A percentile compares a stretch with the other conserved stretches of the same genome.
phyloP scores from a whole-genome alignment of 2,888 invertebrate species.

The Drosophila mettleri region DNA sequence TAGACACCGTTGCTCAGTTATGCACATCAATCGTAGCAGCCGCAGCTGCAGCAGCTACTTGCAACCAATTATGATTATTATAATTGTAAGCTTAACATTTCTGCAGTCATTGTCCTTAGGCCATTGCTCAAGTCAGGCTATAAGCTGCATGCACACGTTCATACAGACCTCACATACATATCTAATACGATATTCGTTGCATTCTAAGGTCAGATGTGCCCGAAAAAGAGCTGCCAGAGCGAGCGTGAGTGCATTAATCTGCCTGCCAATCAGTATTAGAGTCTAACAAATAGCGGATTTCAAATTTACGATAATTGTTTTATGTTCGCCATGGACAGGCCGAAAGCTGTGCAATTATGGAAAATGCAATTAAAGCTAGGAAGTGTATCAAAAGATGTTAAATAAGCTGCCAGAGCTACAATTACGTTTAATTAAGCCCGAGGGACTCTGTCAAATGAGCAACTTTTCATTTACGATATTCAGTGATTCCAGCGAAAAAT shows the following conservation, averaged over 20 bases:
- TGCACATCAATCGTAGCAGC: not conserved
- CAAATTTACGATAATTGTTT: not conserved
- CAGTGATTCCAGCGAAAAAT: no score
- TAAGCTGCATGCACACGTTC: no score
- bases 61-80: not conserved
- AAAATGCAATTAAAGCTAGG: not conserved
- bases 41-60: not conserved
- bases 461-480: not conserved
- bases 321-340: not conserved
- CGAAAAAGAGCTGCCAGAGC: not conserved
- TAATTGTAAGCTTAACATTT: not conserved
- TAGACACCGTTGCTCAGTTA: not conserved
- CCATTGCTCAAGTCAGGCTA: not conserved
- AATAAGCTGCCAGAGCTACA: not conserved
- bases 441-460: not conserved
- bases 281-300: not conserved
- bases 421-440: not conserved
- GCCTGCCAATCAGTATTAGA: not conserved
- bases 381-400: no score
- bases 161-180: no score
- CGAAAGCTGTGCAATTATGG: no score
- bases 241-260: not conserved
- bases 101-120: not conserved
- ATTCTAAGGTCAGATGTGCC: not conserved
- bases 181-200: slow-evolving; percentile 1